phyloP scores from a whole-genome alignment of 2,888 invertebrate genomes.

The Notodonta dromedarius region DNA sequence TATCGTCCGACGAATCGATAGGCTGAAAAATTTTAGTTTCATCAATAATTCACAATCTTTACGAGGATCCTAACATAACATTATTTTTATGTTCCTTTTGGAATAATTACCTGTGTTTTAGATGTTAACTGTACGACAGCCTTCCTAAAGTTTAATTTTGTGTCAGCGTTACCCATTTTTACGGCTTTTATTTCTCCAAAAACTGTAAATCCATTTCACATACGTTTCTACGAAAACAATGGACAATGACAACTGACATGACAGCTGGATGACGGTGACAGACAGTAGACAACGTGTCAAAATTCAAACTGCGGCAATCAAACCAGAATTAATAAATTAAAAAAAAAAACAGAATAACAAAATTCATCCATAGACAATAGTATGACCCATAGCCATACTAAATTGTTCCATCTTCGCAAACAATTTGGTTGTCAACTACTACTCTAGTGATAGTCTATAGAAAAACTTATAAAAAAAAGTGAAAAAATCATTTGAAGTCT shows the following conservation, averaged over 20 bases:
- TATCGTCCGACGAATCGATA: conserved; percentile 95
- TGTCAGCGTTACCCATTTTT: conserved; percentile 98
- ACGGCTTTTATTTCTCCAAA: conserved; percentile 45
- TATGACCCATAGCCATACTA: too few relatives aligned
- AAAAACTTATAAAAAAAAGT: conserved; percentile 21
- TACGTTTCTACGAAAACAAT: conserved; percentile 61
- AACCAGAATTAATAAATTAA: too few relatives aligned
- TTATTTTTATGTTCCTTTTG: conserved; percentile 22
- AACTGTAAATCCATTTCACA: conserved; percentile 64
- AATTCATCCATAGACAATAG: too few relatives aligned
- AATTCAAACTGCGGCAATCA: conserved; percentile 4
- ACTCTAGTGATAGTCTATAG: conserved; percentile 43
- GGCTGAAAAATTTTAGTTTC: conserved; percentile 84
- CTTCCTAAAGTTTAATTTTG: conserved; percentile 98
- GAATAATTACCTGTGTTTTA: conserved; percentile 92
- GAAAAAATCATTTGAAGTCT: conserved; percentile 36
- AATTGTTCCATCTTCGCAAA: too few relatives aligned
- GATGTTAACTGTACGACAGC: conserved; percentile 99
- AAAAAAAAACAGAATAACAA: too few relatives aligned
- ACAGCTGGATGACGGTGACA: conserved; percentile 27
- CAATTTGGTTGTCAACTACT: too few relatives aligned
- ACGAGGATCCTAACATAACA: conserved; percentile 24
- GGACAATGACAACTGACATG: conserved; percentile 33
- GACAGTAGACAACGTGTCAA: conserved; percentile 46
- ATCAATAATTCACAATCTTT: conserved; percentile 43